phyloP scores from a whole-genome alignment of 2,113 vertebrate genomes.

The Nerophis ophidion region DNA sequence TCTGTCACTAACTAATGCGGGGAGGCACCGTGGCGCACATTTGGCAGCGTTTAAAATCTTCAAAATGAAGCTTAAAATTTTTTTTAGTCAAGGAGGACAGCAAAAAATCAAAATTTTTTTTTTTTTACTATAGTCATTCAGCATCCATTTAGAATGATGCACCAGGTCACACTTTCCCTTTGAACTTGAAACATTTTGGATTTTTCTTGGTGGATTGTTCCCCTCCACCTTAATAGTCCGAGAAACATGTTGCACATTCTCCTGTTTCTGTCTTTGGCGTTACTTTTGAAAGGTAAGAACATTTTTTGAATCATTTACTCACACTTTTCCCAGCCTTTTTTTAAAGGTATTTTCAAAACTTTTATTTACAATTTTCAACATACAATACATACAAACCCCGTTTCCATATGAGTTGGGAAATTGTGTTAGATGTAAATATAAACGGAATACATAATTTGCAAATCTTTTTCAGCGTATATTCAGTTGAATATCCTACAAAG shows the following conservation, averaged over 20 bases:
- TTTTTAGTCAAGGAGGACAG: background rate
- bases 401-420: no score
- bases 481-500: no score
- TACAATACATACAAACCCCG: no score
- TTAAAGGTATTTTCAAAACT: no score
- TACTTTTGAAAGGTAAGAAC: slow-evolving; percentile 69
- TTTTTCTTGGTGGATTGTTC: slow-evolving; percentile 32
- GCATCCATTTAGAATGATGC: slow-evolving; percentile 14
- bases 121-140: background rate
- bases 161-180: slow-evolving; percentile 8
- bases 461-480: no score
- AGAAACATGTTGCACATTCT: slow-evolving; percentile 72
- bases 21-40: background rate
- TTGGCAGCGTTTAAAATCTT: background rate
- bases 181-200: slow-evolving; percentile 22
- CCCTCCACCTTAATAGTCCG: slow-evolving; percentile 6
- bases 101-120: slow-evolving; percentile 15
- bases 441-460: no score
- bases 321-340: background rate
- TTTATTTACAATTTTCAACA: no score
- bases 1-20: slow-evolving; percentile 11
- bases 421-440: no score
- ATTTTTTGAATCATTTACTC: slow-evolving; percentile 4
- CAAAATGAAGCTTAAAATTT: slow-evolving; percentile 16
- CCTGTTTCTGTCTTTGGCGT: slow-evolving; percentile 51